Conservation (phyloP, 2,888 invertebrate genomes). For the Tridacna crocea region DNA sequence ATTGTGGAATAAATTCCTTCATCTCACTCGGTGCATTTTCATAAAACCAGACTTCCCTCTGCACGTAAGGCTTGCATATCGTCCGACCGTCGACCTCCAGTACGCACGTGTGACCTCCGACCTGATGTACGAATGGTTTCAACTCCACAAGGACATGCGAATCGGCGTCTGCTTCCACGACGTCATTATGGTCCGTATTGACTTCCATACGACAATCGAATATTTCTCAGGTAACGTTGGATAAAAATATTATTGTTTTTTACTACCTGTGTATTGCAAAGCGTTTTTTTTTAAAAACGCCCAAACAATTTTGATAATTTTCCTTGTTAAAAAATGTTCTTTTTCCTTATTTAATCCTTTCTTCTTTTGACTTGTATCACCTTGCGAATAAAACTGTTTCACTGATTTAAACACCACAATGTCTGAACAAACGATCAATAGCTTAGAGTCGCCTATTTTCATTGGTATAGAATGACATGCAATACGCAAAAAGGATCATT, state of each 20-base stretch:
- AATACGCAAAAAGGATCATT: no score
- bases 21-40: constrained; percentile 53
- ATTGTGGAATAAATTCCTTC: constrained; percentile 64
- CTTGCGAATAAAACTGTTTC: no score
- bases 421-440: no score
- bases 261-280: background rate
- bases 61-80: constrained; percentile 66
- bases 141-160: constrained; percentile 49
- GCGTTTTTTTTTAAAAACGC: background rate
- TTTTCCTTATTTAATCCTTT: background rate
- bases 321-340: background rate
- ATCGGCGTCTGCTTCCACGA: background rate
- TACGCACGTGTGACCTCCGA: constrained; percentile 68
- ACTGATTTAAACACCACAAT: no score
- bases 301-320: background rate
- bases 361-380: background rate
- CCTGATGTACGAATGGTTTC: constrained; percentile 67
- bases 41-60: constrained; percentile 64
- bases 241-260: background rate
- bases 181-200: background rate
- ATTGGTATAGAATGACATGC: no score
- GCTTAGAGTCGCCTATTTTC: no score
- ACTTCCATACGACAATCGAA: background rate
- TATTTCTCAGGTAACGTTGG: background rate
- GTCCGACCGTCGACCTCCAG: constrained; percentile 53